A percentile compares a stretch with the other conserved stretches of the same genome.
Conservation (phyloP, 2,797 vertebrate species). For the Champsocephalus gunnari region DNA sequence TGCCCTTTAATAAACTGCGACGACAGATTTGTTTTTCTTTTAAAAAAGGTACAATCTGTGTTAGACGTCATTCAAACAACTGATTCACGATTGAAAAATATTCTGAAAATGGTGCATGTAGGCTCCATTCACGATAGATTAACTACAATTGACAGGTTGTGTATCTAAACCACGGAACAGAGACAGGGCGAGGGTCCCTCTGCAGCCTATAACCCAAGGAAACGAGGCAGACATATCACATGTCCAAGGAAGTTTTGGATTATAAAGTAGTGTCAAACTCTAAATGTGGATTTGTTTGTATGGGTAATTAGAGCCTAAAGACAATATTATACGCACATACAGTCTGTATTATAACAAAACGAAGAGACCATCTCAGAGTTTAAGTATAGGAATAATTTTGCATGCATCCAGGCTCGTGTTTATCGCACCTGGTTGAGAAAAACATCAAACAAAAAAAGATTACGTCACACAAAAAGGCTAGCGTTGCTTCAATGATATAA, state of each 20-base stretch:
- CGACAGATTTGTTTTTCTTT: slow-evolving; percentile 28
- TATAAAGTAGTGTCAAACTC: neutral
- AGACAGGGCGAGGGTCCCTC: neutral
- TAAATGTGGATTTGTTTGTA: neutral
- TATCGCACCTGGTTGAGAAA: neutral
- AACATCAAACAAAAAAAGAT: neutral
- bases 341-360: neutral
- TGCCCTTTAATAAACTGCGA: slow-evolving; percentile 48
- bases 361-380: neutral
- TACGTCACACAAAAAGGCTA: neutral
- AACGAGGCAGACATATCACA: slow-evolving; percentile 1
- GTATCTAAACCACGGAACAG: neutral
- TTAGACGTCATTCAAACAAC: slow-evolving; percentile 15
- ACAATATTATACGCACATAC: neutral
- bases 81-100: slow-evolving; percentile 1
- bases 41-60: slow-evolving; percentile 11
- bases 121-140: neutral
- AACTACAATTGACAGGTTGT: neutral
- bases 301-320: neutral
- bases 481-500: neutral
- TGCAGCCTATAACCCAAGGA: neutral
- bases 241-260: neutral
- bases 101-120: neutral
- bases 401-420: neutral
- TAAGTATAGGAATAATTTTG: neutral